Conservation (phyloP, 2,113 vertebrate genomes). For the Takifugu flavidus region DNA sequence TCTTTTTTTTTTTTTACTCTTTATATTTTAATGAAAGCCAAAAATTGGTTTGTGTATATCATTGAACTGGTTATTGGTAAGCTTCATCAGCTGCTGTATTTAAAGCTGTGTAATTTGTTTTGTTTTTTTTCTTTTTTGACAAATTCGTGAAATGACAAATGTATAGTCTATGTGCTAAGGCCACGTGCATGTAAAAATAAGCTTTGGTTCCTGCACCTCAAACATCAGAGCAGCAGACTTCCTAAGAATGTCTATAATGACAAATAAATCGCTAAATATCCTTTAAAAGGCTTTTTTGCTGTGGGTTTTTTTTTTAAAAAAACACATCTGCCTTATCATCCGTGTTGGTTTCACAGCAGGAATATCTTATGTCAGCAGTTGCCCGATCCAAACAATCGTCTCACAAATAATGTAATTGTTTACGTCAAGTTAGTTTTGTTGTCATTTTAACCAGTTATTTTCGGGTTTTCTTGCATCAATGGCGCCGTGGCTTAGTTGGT, state of each 20-base stretch:
- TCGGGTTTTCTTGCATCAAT: too few species aligned
- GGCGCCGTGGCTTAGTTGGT: slow-evolving; percentile 73
- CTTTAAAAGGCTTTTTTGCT: not conserved
- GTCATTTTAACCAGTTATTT: too few species aligned
- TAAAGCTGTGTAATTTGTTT: slow-evolving; percentile 78
- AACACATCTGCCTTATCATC: too few species aligned
- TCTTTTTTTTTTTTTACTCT: slow-evolving; percentile 74
- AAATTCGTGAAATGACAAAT: slow-evolving; percentile 75
- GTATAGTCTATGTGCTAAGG: slow-evolving; percentile 81
- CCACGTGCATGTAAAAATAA: slow-evolving; percentile 85
- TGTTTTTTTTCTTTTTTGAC: slow-evolving; percentile 61
- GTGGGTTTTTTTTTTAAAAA: too few species aligned
- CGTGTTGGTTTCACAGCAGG: too few species aligned
- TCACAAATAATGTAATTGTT: too few species aligned
- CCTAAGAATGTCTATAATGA: slow-evolving; percentile 65
- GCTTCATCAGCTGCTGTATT: slow-evolving; percentile 87
- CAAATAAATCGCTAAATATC: slow-evolving; percentile 73
- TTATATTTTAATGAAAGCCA: slow-evolving; percentile 81
- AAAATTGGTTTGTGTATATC: slow-evolving; percentile 76
- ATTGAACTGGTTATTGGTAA: slow-evolving; percentile 77
- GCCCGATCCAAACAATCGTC: too few species aligned
- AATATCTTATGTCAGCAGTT: too few species aligned
- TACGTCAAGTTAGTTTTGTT: too few species aligned
- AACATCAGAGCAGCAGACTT: slow-evolving; percentile 57
- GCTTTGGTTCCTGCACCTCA: slow-evolving; percentile 66